Conservation (phyloP, 2,888 invertebrate species). For the Melanophora roralis region DNA sequence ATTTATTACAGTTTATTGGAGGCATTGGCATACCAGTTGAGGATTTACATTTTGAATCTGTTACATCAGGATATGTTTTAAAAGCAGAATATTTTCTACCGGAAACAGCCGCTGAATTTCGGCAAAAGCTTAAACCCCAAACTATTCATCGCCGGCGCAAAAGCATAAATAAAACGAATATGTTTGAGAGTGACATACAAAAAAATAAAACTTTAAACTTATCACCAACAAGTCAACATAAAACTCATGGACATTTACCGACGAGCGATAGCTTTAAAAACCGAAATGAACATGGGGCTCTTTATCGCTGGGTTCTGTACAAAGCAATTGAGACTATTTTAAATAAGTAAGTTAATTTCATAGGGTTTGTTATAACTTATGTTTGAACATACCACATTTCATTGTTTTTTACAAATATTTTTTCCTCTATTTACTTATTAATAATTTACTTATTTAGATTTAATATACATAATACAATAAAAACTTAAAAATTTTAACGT, state of each 20-base stretch:
- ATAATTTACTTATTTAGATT: too few relatives aligned
- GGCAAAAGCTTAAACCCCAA: slow-evolving; percentile 70
- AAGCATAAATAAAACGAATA: slow-evolving; percentile 38
- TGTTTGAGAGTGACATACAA: neutral
- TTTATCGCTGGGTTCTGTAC: slow-evolving; percentile 73
- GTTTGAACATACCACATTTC: too few relatives aligned
- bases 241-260: neutral
- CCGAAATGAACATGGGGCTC: slow-evolving; percentile 61
- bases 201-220: neutral
- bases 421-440: too few relatives aligned
- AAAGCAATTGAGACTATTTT: slow-evolving; percentile 71
- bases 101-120: slow-evolving; percentile 68
- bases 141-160: slow-evolving; percentile 66
- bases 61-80: slow-evolving; percentile 71
- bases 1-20: slow-evolving; percentile 68
- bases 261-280: slow-evolving; percentile 32
- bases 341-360: slow-evolving; percentile 66
- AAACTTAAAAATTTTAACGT: too few relatives aligned
- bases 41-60: slow-evolving; percentile 68
- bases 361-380: too few relatives aligned
- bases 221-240: neutral
- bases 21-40: slow-evolving; percentile 73
- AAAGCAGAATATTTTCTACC: slow-evolving; percentile 72
- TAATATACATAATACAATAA: too few relatives aligned
- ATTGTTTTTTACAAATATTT: too few relatives aligned